These are phyloP conservation scores for Sciurus vulgaris DNA, from an alignment of 2,797 vertebrate genomes.

Conservation along the genomic window DNA sequence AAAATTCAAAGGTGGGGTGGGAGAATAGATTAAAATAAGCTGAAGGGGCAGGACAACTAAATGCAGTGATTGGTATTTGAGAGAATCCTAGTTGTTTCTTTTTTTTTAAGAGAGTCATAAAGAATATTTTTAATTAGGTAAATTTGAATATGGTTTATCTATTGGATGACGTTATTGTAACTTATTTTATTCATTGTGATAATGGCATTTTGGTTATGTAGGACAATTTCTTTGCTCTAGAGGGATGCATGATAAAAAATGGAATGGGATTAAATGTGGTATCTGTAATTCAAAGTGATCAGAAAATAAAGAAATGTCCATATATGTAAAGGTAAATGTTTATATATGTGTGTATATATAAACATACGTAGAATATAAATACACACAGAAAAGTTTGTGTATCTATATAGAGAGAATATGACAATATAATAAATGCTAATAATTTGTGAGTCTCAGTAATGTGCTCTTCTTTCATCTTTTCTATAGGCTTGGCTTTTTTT, in stretches of 20 bases:
- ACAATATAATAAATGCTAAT: neutral
- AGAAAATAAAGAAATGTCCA: neutral
- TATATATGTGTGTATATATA: neutral
- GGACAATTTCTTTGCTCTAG: conserved; percentile 28
- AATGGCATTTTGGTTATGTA: neutral
- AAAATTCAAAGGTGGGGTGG: neutral
- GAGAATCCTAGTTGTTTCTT: neutral
- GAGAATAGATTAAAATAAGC: neutral
- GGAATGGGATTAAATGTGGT: conserved; percentile 1
- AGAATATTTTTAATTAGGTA: conserved; percentile 35
- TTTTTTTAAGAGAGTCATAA: neutral
- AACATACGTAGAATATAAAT: neutral
- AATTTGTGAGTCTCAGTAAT: neutral
- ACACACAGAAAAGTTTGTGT: neutral
- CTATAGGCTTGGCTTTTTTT: neutral
- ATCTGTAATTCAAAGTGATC: conserved; percentile 6
- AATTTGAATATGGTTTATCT: neutral
- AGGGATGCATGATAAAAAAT: neutral
- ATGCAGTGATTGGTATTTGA: neutral
- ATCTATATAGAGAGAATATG: neutral
- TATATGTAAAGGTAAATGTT: neutral
- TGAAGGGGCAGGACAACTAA: neutral
- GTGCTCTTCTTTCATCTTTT: neutral
- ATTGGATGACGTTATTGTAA: neutral
- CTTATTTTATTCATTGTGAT: neutral